Evolutionary conservation across 1,140 invertebrate genomes (phyloP).

Genomic region (Hormaphis cornu): DNA sequence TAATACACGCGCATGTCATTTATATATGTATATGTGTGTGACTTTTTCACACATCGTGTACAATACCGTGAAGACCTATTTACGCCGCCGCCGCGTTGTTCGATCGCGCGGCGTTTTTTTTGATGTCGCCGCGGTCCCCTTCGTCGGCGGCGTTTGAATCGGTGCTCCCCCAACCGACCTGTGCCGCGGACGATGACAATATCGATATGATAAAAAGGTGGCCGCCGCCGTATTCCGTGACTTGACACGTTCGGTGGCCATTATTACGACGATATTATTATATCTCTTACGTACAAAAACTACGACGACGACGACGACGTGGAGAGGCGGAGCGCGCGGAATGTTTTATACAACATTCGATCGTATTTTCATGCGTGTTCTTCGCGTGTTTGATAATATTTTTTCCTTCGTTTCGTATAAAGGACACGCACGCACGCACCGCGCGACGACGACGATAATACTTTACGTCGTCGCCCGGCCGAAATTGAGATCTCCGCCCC

Average conservation of each 20-base stretch:
- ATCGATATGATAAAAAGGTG: neutral
- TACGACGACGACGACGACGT: neutral
- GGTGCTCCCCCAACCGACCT: too few relatives aligned
- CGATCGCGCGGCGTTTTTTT: too few relatives aligned
- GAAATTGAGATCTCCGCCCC: constrained; percentile 17
- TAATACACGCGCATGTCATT: too few relatives aligned
- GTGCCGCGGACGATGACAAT: neutral
- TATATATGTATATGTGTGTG: too few relatives aligned
- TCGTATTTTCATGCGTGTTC: neutral
- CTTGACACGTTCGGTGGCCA: constrained; percentile 21
- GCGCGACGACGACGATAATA: too few relatives aligned
- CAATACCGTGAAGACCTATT: too few relatives aligned
- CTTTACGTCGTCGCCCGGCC: neutral
- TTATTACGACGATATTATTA: too few relatives aligned
- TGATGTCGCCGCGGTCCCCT: neutral
- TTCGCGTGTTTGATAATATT: constrained; percentile 9
- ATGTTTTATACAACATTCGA: too few relatives aligned
- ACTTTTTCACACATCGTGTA: too few relatives aligned
- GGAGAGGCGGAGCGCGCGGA: too few relatives aligned
- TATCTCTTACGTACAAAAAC: neutral
- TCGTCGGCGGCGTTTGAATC: neutral
- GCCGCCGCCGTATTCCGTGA: constrained; percentile 10
- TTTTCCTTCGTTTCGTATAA: neutral
- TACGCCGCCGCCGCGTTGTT: too few relatives aligned
- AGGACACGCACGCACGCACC: neutral